Base-by-base conservation (phyloP, 92 coral and sea anemone genomes). In the Pocillopora grandis region DNA sequence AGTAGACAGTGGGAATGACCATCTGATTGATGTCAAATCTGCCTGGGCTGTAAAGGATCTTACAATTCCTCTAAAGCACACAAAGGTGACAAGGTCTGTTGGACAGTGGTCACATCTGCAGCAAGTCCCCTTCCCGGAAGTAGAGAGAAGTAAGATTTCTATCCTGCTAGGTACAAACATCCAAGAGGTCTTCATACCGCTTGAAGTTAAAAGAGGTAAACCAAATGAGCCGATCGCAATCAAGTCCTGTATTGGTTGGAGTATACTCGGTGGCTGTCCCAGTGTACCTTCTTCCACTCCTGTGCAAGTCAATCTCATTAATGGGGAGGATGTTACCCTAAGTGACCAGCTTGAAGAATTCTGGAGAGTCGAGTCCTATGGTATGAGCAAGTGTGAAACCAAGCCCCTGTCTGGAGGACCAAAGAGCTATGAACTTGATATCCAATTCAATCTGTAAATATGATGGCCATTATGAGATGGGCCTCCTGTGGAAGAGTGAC, bases 31-130 rank as follows among this genome's bases (percentile, higher is more conserved):
- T 14, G 86, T 90, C 62, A 76, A 83, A 20, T 75, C 84, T 63
- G 93, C 91, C 52, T 90, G 87, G 89, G 91, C 94, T 19, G 78
- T 87, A 36, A 90, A 87, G 67, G 88, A 87, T 66, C 87, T 90
- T 36, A 80, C 86, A 35, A 90, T 90, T 78, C 93, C 93, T 42
- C 59, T 82, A 31, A 90, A 87, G 82, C 90, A 84, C 12, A 76
- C 64, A 66, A 81, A 67, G 64, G 64, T 87, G 6, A 36, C 89
- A 60, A 78, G 68, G 17, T 83, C 77, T 36, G 75, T 83, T 21
- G 61, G 57, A 23, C 89, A 77, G 18, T 90, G 93, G 86, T 86
- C 93, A 56, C 91, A 87, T 78, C 66, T 90, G 77, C 66, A 82
- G 74, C 76, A 90, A 67, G 85, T 87, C 27, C 69, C 64, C 21